Base-by-base conservation (phyloP, 2,797 vertebrate genomes). In the Melanogrammus aeglefinus region DNA sequence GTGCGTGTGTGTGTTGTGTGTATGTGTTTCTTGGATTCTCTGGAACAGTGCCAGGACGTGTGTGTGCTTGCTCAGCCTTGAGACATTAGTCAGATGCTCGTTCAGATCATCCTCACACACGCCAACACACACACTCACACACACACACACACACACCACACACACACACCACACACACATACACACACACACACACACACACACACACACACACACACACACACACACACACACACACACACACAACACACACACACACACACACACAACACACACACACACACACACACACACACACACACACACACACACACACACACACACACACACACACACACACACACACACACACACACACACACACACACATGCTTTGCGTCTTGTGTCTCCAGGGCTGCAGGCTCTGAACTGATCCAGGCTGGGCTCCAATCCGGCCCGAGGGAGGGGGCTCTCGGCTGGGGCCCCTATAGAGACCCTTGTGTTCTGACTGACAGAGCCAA, bases 51-150 rank as follows among this genome's bases (percentile, higher is more conserved):
- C 84, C 76, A 77, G 74, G 83, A 78, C 91, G 2, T 89, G 93
- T 88, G 86, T 84, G 79, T 89, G 82, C 93, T 86, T 93, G 94
- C 80, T 87, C 86, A 85, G 82, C 78, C 91, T 87, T 78, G 83
- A 87, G 89, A 88, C 83, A 77, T 36, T 36, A 88, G 82, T 80
- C 78, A 86, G 81, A 83, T 82, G 82, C 47, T n/a, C 75, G 76
- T 77, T 82, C 76, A 71, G 76, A 44, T 74, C 72, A 44, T 83
- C 81, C 83, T 31, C 75, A 51, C 79, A 75, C 73, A 75, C 38
- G 6, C 75, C 35, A 18, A 81, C 41, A 72, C 44, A 72, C 72
- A 74, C 72, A 77, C 76, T n/a, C 70, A 77, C 71, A 16, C 21
- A 51, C 39, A 72, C 76, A 35, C 70, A 47, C 36, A 47, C 66